Conservation (phyloP, 1,140 invertebrate genomes). For the Alviniconcha marisindica region DNA sequence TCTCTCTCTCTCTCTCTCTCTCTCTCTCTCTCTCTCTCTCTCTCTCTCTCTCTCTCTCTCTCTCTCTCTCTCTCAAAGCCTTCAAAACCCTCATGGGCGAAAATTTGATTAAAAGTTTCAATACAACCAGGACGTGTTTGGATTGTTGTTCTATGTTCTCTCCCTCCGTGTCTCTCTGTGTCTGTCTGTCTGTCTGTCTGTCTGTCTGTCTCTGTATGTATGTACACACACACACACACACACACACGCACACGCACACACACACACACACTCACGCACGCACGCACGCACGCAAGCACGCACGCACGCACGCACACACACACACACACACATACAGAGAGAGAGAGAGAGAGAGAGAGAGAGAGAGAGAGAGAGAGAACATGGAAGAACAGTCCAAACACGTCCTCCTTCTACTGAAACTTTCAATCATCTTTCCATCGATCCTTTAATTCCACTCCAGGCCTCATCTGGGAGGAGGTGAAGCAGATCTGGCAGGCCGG, state of each 20-base stretch:
- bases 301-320: too few relatives aligned
- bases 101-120: too few relatives aligned
- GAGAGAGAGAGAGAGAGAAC: not conserved
- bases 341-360: not conserved
- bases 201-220: not conserved
- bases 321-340: not conserved
- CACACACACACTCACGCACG: too few relatives aligned
- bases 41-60: not conserved
- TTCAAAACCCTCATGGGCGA: too few relatives aligned
- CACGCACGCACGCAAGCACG: too few relatives aligned
- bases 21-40: not conserved
- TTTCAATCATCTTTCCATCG: too few relatives aligned
- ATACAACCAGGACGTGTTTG: too few relatives aligned
- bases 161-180: not conserved
- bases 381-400: too few relatives aligned
- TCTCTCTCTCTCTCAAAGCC: not conserved
- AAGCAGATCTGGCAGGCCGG: slow-evolving; percentile 61
- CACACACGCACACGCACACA: not conserved
- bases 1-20: not conserved
- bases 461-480: slow-evolving; percentile 64
- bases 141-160: too few relatives aligned
- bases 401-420: not conserved
- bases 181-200: not conserved
- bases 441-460: slow-evolving; percentile 41
- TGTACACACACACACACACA: not conserved